Evolutionary conservation across 1,140 invertebrate species (phyloP), one percentile per base, ranked within the genome.

Genomic region (Drosophila punjabiensis): DNA sequence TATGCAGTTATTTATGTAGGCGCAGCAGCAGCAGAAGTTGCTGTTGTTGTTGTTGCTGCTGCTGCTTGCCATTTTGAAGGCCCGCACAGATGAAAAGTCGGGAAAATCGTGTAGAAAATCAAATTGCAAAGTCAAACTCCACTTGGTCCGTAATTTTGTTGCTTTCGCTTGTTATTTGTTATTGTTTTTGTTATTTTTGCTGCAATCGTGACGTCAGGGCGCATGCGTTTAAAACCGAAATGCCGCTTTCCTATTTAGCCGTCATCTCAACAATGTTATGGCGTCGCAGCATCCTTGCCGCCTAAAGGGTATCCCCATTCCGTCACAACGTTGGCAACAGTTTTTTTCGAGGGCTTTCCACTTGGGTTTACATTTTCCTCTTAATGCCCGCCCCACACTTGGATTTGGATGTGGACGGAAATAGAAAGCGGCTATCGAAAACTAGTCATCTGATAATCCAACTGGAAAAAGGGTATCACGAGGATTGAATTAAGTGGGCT

Each of bases 1-100:
- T 71, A 89, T 88, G 84, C 84, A 88, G 85, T 89, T 88, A 80
- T 80, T 80, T 77, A 84, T 85, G 74, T 60, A 76, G 62, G 60
- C 58, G 53, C 56, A 37, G 55, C 47, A 28, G 55, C 55, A 39
- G 14, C 24, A 30, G n/a, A n/a, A n/a, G n/a, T n/a, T n/a, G n/a
- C n/a, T n/a, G 56, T 58, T 58, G 43, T 66, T 60, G 47, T 63
- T 75, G 53, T 56, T 81, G 59, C 18, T 28, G 47, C 59, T 75
- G 53, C 52, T 81, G 62, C 18, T 28, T 80, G 71, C 60, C 83
- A 78, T 88, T 87, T 87, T 84, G 62, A 63, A 81, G 78, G 73
- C 78, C 73, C 28, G 43, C 78, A 58, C 35, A 88, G 81, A 89
- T 89, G 85, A 68, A 68, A 81, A 76, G 61, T 55, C 74, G 70